Evolutionary conservation across 2,797 vertebrate species (phyloP), one percentile per base, ranked within the genome.

Genomic region (Mallotus villosus): DNA sequence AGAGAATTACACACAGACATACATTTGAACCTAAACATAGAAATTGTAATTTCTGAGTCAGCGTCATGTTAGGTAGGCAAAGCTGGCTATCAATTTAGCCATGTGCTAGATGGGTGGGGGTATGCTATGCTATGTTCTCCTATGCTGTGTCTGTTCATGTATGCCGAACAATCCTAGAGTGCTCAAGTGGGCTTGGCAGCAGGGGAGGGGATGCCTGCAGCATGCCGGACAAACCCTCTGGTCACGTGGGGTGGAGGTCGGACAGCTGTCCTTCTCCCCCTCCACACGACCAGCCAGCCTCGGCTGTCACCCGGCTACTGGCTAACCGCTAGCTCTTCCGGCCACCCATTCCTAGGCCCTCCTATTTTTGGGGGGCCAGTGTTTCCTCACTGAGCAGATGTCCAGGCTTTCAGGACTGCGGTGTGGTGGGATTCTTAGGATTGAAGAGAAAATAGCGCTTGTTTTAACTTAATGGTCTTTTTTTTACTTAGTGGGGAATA

Each of bases 191-290:
- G 46, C 34, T 46, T 24, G 59, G 22, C 58, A 66, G 53, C 25
- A 27, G 16, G 65, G 63, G 71, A 37, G 37, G 63, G 3, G 60
- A 55, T 2, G 67, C 49, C 62, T 59, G 58, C 57, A 24, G 62
- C 71, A 73, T 76, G 73, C 53, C 74, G 75, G 68, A 41, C 57
- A 41, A 71, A 72, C 68, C 5, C 67, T 72, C 16, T 1, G 51
- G 71, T 34, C 57, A 14, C 19, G 4, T 69, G 74, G 74, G 74
- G 78, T 12, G 63, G 61, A 80, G 85, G 88, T 90, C 83, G 60
- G 81, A 90, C 87, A 92, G 86, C 84, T 90, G 90, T 68, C 69
- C 66, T 27, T 29, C 21, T 25, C 55, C 67, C 68, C 70, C 21
- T 75, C 66, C 49, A 73, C 77, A 78, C 55, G 2, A 34, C 53